Conservation (phyloP, 2,888 invertebrate genomes). For the Kryphioiulus occultus region DNA sequence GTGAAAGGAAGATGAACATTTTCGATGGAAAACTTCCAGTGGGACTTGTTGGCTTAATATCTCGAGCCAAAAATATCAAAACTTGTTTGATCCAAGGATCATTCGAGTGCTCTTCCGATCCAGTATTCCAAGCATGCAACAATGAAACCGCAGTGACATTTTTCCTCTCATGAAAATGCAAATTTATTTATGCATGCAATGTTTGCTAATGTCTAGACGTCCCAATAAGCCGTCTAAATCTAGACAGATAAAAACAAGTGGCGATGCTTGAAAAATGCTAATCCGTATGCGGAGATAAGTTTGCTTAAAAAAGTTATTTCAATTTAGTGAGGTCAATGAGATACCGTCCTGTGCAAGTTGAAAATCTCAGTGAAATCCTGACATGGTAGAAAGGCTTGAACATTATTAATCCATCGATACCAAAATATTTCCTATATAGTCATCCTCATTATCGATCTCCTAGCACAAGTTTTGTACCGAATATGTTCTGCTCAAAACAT, state of each 20-base stretch:
- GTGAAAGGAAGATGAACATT: too few species aligned
- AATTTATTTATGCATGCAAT: conserved; percentile 24
- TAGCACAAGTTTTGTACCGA: too few species aligned
- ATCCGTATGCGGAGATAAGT: neutral
- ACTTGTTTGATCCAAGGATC: neutral
- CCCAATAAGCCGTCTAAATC: neutral
- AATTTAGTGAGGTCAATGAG: conserved; percentile 8
- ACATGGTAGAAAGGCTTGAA: too few species aligned
- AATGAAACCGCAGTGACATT: neutral
- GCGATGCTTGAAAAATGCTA: neutral
- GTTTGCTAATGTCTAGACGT: conserved; percentile 16
- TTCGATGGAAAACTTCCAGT: too few species aligned
- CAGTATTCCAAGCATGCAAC: conserved; percentile 6
- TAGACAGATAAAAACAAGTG: neutral
- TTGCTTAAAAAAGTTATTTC: neutral
- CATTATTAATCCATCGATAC: too few species aligned
- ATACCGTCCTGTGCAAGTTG: neutral
- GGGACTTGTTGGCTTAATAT: too few species aligned
- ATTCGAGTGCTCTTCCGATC: neutral
- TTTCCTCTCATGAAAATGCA: conserved; percentile 17
- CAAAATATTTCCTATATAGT: too few species aligned
- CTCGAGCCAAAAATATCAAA: neutral
- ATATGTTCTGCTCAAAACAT: too few species aligned
- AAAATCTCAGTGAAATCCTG: too few species aligned
- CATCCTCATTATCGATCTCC: too few species aligned